Evolutionary conservation across 2,888 invertebrate genomes (phyloP), one percentile per base, ranked within the genome.

Genomic region (Lasius platythorax): DNA sequence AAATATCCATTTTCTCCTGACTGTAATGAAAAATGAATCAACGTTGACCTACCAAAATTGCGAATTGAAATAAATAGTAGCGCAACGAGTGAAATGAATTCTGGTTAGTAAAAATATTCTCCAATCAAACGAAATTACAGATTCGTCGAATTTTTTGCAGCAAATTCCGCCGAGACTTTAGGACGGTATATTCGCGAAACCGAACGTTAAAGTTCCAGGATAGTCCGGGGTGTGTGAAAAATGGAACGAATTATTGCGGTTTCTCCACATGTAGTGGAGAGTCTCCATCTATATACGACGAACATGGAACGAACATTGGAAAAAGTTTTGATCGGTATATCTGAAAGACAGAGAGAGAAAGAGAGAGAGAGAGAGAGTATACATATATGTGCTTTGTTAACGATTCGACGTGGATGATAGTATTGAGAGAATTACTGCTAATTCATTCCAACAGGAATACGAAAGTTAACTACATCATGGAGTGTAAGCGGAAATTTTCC

Each of bases 291-390:
- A 18, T 23, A 82, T 30, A 67, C 33, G 23, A 23, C 43, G 40
- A 5, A 46, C 61, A 28, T 67, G 33, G 3, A 23, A 23, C 0
- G 23, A 23, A 23, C 85, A 89, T 89, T 56, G 89, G 82, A 61
- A 87, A 88, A 89, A 89, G 73, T 89, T 89, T 89, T 87, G 81
- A 87, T 87, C 87, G 78, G 37, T 75, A 61, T 50, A 63, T 28
- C 12, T 23, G 50, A 18, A 5, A 46, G 46, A 46, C 4, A 15
- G 4, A 15, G 46, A 18, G 50, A 50, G 6, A 50, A 6, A 18
- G 18, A 18, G 12, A n/a, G 50, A 50, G n/a, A 50, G 18, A 5
- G 5, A 5, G 1, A 18, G 2, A 5, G 23, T 23, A 37, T 3
- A 4, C 2, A 5, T 4, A 18, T 40, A 40, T 56, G n/a, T 12